These are phyloP conservation scores for Crotophaga sulcirostris DNA, from an alignment of 2,113 vertebrate species.

Conservation along the genomic window DNA sequence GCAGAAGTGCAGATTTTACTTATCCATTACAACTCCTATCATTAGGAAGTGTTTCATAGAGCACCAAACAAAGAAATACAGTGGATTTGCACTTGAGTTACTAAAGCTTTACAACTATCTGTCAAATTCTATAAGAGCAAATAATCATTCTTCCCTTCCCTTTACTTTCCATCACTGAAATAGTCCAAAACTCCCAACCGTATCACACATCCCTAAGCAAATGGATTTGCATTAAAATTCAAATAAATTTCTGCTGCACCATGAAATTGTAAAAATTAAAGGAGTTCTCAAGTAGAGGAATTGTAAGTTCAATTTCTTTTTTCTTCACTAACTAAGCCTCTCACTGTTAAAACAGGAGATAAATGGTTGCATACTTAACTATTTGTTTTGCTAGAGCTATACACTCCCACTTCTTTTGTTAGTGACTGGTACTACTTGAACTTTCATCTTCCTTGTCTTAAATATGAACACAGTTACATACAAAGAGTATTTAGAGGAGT, in stretches of 20 bases:
- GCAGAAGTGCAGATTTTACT: neutral
- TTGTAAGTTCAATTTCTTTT: neutral
- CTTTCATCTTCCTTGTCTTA: neutral
- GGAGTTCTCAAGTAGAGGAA: too few relatives aligned
- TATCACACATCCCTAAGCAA: neutral
- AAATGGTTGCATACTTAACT: rapidly evolving
- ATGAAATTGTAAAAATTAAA: neutral
- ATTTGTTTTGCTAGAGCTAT: neutral
- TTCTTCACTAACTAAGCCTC: neutral
- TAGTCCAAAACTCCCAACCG: neutral
- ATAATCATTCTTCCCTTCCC: neutral
- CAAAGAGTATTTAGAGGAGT: neutral
- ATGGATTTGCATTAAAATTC: neutral
- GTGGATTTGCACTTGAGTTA: neutral
- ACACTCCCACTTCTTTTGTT: neutral
- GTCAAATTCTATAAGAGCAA: neutral
- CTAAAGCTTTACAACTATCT: neutral
- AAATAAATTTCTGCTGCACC: neutral
- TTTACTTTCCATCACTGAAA: neutral
- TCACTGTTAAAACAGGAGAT: neutral
- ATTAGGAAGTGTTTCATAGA: neutral
- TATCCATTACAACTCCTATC: neutral
- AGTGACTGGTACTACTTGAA: neutral
- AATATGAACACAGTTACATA: neutral
- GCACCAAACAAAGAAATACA: neutral